Base-by-base conservation (phyloP, 2,888 invertebrate genomes). In the Graphium colonna region DNA sequence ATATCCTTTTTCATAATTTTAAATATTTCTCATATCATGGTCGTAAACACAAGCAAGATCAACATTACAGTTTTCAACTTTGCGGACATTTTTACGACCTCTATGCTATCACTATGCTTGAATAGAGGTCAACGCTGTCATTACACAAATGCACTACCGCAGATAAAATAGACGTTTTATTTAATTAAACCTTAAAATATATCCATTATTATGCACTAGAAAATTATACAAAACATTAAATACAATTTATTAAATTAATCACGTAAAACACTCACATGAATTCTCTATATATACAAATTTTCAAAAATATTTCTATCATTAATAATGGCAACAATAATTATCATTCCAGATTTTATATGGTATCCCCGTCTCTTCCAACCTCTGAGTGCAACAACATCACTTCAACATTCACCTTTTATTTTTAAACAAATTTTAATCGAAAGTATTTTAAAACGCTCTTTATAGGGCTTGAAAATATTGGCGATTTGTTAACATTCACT, bases 361-460 rank as follows among this genome's bases (percentile, higher is more conserved):
- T 21, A 21, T 21, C 21, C 21, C 21, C 5, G 21, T 21, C 21
- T 21, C 21, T 21, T 31, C 31, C 10, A 31, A 31, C 31, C 31
- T 7, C 10, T 5, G 21, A 21, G 21, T 36, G 36, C 36, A 36
- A n/a, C 9, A 36, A 36, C n/a, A 36, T 12, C 13, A 36, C n/a
- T 36, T n/a, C n/a, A 13, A n/a, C 86, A 86, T 85, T 88, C 84
- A 87, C 87, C 88, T 86, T 89, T 84, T 77, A 71, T 61, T 58
- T 58, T 60, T 55, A 51, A 28, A 43, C 38, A 51, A 43, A 75
- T 79, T 81, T 78, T 75, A 69, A 71, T 69, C 55, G 33, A 67
- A 67, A 71, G 64, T 61, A 60, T 54, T 28, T 57, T 62, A 61
- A 59, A 54, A 58, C 63, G 62, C 60, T 51, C 54, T 50, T 41